These are phyloP conservation scores for Cryptotis parvus DNA, from an alignment of 2,113 vertebrate genomes.

Conservation along the genomic window DNA sequence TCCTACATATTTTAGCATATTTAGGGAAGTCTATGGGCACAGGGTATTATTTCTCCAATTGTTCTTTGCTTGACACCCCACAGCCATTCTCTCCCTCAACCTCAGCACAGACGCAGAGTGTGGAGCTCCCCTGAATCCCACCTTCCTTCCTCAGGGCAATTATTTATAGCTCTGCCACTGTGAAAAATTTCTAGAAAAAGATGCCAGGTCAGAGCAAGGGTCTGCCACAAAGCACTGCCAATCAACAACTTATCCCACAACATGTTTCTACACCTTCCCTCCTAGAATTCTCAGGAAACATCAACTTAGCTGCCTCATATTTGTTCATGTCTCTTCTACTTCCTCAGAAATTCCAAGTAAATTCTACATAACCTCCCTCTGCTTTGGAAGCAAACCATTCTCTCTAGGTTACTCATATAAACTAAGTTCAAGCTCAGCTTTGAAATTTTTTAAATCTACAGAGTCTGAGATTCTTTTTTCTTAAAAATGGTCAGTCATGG, in stretches of 20 bases:
- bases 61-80: neutral
- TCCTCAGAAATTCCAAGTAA: conserved; percentile 16
- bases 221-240: neutral
- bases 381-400: neutral
- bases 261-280: neutral
- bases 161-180: neutral
- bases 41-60: neutral
- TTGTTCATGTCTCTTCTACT: neutral
- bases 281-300: neutral
- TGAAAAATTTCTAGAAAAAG: neutral
- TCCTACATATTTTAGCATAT: neutral
- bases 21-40: neutral
- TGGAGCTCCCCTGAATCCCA: neutral
- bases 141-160: neutral
- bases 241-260: neutral
- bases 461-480: neutral
- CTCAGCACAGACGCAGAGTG: neutral
- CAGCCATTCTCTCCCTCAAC: neutral
- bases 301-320: neutral
- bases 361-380: conserved; percentile 1
- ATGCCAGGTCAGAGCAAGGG: neutral
- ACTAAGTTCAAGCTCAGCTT: neutral
- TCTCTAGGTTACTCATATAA: neutral
- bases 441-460: neutral
- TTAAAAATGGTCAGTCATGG: neutral